phyloP scores from a whole-genome alignment of 2,888 invertebrate genomes.

The Atethmia centrago region DNA sequence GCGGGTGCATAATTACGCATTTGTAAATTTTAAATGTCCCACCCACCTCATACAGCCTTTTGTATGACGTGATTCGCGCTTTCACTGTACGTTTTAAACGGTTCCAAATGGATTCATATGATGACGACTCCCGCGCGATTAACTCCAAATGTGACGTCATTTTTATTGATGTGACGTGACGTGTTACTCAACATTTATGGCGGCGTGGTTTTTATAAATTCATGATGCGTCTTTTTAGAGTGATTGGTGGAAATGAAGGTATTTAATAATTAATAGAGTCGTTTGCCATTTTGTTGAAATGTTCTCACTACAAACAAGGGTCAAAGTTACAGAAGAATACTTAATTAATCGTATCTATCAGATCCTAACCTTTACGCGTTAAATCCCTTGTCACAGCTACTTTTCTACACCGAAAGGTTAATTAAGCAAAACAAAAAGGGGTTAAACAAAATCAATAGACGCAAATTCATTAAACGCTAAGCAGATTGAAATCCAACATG shows the following conservation, averaged over 20 bases:
- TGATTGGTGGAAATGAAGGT: background rate
- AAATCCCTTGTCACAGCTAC: slow-evolving; percentile 78
- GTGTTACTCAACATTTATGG: slow-evolving; percentile 64
- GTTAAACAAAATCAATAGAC: slow-evolving; percentile 90
- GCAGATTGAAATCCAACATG: slow-evolving; percentile 90
- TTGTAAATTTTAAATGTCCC: slow-evolving; percentile 90
- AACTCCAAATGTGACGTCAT: slow-evolving; percentile 82
- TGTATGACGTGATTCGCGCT: slow-evolving; percentile 89
- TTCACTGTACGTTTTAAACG: slow-evolving; percentile 83
- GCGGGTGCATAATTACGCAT: slow-evolving; percentile 91
- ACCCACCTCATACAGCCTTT: slow-evolving; percentile 88
- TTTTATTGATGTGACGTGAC: slow-evolving; percentile 67
- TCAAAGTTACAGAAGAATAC: slow-evolving; percentile 31
- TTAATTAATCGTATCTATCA: slow-evolving; percentile 64
- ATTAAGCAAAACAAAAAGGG: slow-evolving; percentile 91
- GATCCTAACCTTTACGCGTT: slow-evolving; percentile 69
- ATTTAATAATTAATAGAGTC: background rate
- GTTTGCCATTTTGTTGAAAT: background rate
- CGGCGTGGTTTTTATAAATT: slow-evolving; percentile 20
- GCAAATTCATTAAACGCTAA: slow-evolving; percentile 90
- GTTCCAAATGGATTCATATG: slow-evolving; percentile 83
- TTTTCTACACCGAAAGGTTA: slow-evolving; percentile 88
- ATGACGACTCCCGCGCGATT: slow-evolving; percentile 83
- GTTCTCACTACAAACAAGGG: slow-evolving; percentile 15
- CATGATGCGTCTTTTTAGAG: slow-evolving; percentile 3